Base-by-base conservation (phyloP, 2,888 invertebrate species). In the Hemithea aestivaria region DNA sequence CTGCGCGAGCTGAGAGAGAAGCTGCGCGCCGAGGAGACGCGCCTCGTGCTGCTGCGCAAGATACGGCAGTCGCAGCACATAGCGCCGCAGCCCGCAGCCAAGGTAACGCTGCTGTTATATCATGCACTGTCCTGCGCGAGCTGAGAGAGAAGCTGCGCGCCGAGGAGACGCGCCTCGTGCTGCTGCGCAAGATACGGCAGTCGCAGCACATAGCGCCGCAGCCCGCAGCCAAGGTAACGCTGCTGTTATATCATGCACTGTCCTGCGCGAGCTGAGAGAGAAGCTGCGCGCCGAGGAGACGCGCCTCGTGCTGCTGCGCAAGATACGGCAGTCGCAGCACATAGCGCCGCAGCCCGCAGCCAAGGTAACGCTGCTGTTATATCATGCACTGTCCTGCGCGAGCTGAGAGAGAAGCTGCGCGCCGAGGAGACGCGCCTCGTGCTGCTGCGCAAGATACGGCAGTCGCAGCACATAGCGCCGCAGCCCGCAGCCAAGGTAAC, bases 381-480 rank as follows among this genome's bases (percentile, higher is more conserved):
- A n/a, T n/a, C n/a, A n/a, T n/a, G n/a, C n/a, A n/a, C n/a, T n/a
- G n/a, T n/a, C n/a, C 78, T 97, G 45, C 89, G 94, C 39, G 91
- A 93, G 49, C 77, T 98, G 53, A 91, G 95, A 27, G 96, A 96
- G 72, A 96, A 97, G 66, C 84, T 98, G 30, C 91, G 98, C 46
- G 96, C 96, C 24, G 99, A 99, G 78, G 99, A 99, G 82, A 98
- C 98, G 75, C 96, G 98, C 65, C 89, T 99, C 67, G 96, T 98
- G 51, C 87, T 99, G 66, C 87, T 99, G 62, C 94, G 98, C 73
- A 98, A 98, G 78, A 87, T 99, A 47, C 91, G 96, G 35, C 96
- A 97, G 77, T 97, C 96, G 46, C 98, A 99, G 82, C 91, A 91
- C 7, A 82, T 88, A 0, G 88, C 88, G 3, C 61, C 88, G 40